Evolutionary conservation across 2,888 invertebrate genomes (phyloP).

Genomic region (Drosophila helvetica): DNA sequence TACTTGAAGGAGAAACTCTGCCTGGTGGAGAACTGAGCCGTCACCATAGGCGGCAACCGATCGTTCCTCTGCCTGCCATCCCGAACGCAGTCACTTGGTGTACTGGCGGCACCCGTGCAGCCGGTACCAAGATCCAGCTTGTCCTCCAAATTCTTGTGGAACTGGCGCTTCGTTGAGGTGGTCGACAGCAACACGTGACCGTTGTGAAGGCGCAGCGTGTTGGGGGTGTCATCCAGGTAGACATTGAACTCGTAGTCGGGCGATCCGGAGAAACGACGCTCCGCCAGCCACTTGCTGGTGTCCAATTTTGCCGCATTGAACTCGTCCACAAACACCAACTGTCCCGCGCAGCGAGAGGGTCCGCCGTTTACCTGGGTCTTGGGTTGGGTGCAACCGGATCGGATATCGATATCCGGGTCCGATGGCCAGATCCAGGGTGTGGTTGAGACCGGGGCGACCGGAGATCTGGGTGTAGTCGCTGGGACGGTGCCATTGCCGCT

Average conservation of each 20-base stretch:
- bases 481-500: slow-evolving; percentile 23
- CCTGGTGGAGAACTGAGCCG: slow-evolving; percentile 87
- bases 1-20: slow-evolving; percentile 87
- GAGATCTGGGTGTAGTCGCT: not conserved
- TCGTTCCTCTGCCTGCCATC: slow-evolving; percentile 50
- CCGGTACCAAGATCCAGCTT: slow-evolving; percentile 65
- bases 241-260: slow-evolving; percentile 81
- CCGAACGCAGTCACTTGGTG: slow-evolving; percentile 70
- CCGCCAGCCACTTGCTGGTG: slow-evolving; percentile 72
- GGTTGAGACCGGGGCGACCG: not conserved
- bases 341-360: slow-evolving; percentile 67
- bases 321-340: slow-evolving; percentile 80
- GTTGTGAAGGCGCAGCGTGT: slow-evolving; percentile 58
- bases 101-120: slow-evolving; percentile 76
- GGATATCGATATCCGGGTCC: slow-evolving; percentile 41
- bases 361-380: slow-evolving; percentile 65
- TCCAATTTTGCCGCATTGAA: slow-evolving; percentile 69
- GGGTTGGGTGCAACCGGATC: slow-evolving; percentile 43
- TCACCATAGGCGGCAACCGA: slow-evolving; percentile 88
- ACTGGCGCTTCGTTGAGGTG: slow-evolving; percentile 55
- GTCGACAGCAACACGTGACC: slow-evolving; percentile 70
- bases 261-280: slow-evolving; percentile 74
- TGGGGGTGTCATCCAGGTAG: slow-evolving; percentile 47
- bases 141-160: slow-evolving; percentile 30
- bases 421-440: slow-evolving; percentile 32